Percentiles rank a stretch among this genome's conserved stretches.
These are phyloP conservation scores for Diarsia dahlii DNA, from an alignment of 2,888 invertebrate genomes.

Conservation along the genomic window DNA sequence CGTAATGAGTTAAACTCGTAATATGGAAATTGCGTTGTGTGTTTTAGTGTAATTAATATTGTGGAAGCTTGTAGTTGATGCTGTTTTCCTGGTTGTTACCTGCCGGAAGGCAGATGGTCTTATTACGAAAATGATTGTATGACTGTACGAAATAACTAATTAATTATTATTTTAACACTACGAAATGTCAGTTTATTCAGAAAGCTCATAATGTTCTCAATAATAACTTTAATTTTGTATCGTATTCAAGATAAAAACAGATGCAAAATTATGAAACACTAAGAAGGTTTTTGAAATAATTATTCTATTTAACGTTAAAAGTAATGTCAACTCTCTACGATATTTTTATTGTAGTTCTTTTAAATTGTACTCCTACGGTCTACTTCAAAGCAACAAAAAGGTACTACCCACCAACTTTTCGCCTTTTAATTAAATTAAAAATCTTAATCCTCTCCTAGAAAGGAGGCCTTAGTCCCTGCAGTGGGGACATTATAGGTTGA, in stretches of 20 bases:
- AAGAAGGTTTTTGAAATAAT: neutral
- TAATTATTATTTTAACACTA: neutral
- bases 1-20: conserved; percentile 16
- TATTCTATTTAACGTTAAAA: neutral
- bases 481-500: too few relatives aligned
- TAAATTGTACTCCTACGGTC: neutral
- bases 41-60: neutral
- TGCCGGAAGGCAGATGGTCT: neutral
- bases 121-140: neutral
- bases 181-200: neutral
- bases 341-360: neutral
- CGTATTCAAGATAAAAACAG: neutral
- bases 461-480: too few relatives aligned
- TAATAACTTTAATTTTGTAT: neutral
- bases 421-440: too few relatives aligned
- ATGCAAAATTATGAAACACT: neutral
- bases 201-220: neutral
- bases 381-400: neutral
- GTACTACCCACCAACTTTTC: neutral
- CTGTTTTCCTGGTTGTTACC: neutral
- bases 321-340: neutral
- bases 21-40: neutral
- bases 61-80: neutral
- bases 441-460: too few relatives aligned
- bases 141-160: neutral